Conservation (phyloP, 1,140 invertebrate genomes). For the Dryas iulia region DNA sequence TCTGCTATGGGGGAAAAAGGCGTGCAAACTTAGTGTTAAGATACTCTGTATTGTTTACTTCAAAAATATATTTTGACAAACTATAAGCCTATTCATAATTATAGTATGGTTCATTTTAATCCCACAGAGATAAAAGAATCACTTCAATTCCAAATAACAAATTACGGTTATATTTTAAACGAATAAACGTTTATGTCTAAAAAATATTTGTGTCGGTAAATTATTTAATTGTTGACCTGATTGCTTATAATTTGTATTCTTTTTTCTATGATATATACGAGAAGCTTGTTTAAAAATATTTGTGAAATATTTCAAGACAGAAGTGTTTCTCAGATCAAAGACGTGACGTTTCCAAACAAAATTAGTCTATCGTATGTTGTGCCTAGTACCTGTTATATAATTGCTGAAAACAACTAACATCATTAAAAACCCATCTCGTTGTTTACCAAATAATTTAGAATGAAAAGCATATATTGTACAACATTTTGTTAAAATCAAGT, state of each 20-base stretch:
- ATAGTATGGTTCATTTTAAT: neutral
- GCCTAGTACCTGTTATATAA: neutral
- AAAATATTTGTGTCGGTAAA: neutral
- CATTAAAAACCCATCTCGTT: neutral
- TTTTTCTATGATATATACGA: neutral
- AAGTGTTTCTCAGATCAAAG: slow-evolving; percentile 3
- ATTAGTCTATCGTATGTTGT: neutral
- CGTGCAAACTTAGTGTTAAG: too few species aligned
- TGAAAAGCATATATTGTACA: neutral
- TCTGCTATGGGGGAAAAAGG: too few species aligned
- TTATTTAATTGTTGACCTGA: neutral
- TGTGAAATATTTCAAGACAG: neutral
- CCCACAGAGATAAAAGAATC: neutral
- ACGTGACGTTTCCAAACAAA: neutral
- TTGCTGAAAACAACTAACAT: neutral
- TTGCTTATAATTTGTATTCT: neutral
- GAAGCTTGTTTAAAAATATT: neutral
- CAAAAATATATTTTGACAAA: too few species aligned
- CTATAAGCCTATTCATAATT: neutral
- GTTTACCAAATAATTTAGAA: neutral
- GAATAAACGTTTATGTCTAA: neutral
- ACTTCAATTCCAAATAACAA: neutral
- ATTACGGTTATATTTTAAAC: neutral
- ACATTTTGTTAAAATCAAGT: neutral
- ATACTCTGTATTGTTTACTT: too few species aligned